phyloP scores from a whole-genome alignment of 2,888 invertebrate species.

The Stramonita haemastoma region DNA sequence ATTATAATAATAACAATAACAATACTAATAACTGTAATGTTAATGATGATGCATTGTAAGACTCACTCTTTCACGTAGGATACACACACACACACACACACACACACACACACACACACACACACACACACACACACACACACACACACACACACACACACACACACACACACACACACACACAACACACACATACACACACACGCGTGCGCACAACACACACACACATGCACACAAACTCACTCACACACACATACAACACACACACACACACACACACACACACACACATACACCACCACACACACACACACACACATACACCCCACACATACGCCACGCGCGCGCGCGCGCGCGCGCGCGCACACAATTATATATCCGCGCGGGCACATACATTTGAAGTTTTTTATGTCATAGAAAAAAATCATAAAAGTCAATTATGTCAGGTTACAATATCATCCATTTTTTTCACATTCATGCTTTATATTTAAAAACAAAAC shows the following conservation, averaged over 20 bases:
- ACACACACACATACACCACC: background rate
- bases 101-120: no score
- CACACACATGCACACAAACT: background rate
- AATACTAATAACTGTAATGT: no score
- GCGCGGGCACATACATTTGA: background rate
- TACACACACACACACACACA: no score
- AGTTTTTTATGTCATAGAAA: background rate
- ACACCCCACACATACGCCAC: no score
- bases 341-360: background rate
- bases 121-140: background rate
- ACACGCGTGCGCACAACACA: slow-evolving; percentile 7
- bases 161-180: background rate
- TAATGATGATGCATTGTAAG: no score
- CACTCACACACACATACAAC: background rate
- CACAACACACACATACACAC: background rate
- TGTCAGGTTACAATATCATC: no score
- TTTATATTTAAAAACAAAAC: background rate
- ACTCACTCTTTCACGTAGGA: no score
- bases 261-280: slow-evolving; percentile 17
- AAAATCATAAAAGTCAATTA: no score
- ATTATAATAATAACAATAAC: no score
- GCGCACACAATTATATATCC: background rate
- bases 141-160: background rate
- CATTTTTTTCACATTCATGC: no score
- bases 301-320: background rate